phyloP scores from a whole-genome alignment of 92 coral and sea anemone genomes.

The Isaurus tuberculatus region DNA sequence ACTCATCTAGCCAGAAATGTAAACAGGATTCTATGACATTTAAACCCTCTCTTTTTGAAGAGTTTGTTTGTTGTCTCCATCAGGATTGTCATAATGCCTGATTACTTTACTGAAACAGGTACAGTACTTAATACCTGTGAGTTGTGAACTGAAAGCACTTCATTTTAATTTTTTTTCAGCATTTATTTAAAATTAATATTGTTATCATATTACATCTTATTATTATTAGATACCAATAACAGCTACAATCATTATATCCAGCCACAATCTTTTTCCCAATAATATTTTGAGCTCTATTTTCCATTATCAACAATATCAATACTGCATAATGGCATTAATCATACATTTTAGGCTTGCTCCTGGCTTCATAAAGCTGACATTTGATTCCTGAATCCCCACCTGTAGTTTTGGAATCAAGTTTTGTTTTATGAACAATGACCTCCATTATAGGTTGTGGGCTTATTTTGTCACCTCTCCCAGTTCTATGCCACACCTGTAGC shows the following conservation, averaged over 20 bases:
- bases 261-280: not conserved
- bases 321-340: not conserved
- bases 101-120: not conserved
- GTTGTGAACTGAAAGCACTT: not conserved
- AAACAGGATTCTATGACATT: not conserved
- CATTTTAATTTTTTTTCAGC: not conserved
- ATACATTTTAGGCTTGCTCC: slow-evolving; percentile 38
- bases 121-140: not conserved
- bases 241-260: not conserved
- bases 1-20: not conserved
- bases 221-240: not conserved
- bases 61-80: too few species aligned
- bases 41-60: not conserved
- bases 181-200: too few species aligned
- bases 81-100: not conserved
- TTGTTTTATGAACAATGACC: slow-evolving; percentile 58
- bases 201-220: not conserved
- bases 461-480: slow-evolving; percentile 67
- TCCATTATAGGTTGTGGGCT: slow-evolving; percentile 75
- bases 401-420: slow-evolving; percentile 38
- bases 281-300: not conserved
- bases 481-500: slow-evolving; percentile 71
- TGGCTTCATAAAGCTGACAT: slow-evolving; percentile 66
- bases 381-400: slow-evolving; percentile 40
- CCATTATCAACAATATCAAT: not conserved